Base-by-base conservation (phyloP, 53 echinoderm and acorn worm genomes). In the Pentamera pediparva region DNA sequence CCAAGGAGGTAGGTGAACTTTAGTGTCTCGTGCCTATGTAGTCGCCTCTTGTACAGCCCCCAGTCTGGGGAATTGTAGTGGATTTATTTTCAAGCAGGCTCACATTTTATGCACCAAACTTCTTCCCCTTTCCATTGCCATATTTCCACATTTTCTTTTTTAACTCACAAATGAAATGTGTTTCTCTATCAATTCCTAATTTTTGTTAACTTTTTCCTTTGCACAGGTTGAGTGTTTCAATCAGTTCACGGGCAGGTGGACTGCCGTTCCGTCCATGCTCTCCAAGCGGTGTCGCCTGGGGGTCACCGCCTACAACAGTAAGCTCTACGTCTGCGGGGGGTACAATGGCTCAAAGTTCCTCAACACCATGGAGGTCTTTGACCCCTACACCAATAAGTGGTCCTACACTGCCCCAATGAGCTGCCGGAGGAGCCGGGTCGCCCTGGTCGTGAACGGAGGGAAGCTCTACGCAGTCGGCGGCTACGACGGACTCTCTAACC, bases 191-290 rank as follows among this genome's bases (percentile, higher is more conserved):
- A 63, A n/a, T 63, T 15, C 15, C 2, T 56, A 33, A 33, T 18
- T 20, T 35, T 75, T 57, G 31, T 78, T 55, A 34, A 32, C 17
- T 1, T 25, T 39, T 84, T 33, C 0, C 43, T 53, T 75, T n/a
- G 41, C 55, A 0, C 37, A 95, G 96, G 96, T 95, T 48, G 96
- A 95, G 52, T 91, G 90, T 53, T 95, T 91, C 69, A 95, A 95
- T 56, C 96, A 91, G 26, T 95, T 95, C 65, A 95, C 96, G 0
- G 96, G 96, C 18, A 78, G 96, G 29, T 95, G 96, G 96, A 95
- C 90, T 15, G 86, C 85, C 35, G 88, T 95, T 12, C 91, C 88
- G 20, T 80, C 90, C 32, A 95, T 95, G 96, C 87, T 85, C 54
- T 91, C 83, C 48, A 95, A 95, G 37, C 75, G 96, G 33, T 95